phyloP scores from a whole-genome alignment of 2,113 vertebrate genomes.

The Phocoena sinus region DNA sequence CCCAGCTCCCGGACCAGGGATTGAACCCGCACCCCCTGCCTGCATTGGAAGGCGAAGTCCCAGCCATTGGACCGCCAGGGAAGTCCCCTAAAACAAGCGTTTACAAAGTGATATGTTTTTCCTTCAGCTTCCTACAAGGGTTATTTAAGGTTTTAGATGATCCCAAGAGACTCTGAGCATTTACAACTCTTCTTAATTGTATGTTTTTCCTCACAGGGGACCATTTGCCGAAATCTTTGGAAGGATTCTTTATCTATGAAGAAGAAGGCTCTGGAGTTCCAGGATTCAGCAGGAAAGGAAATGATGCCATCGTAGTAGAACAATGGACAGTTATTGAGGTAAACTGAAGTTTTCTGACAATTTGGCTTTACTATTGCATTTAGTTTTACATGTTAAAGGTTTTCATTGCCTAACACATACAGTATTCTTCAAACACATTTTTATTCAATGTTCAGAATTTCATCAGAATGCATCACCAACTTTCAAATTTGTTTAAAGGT shows the following conservation, averaged over 20 bases:
- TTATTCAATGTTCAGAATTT: neutral
- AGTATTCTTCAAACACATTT: neutral
- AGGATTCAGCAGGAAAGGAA: conserved; percentile 82
- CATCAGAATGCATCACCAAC: neutral
- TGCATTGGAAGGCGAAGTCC: too few species aligned
- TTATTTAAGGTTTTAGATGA: neutral
- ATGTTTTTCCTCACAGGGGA: conserved; percentile 83
- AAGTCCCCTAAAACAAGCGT: neutral
- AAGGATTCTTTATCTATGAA: conserved; percentile 96
- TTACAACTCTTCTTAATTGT: neutral
- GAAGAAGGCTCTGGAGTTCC: conserved; percentile 83
- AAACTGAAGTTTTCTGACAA: conserved; percentile 44
- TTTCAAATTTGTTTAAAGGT: neutral
- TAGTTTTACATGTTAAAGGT: neutral
- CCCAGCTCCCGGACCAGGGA: too few species aligned
- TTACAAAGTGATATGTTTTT: neutral
- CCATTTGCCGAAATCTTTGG: conserved; percentile 89
- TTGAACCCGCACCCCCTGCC: too few species aligned
- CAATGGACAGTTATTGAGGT: conserved; percentile 99
- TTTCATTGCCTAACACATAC: neutral
- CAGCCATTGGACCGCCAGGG: too few species aligned
- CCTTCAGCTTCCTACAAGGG: neutral
- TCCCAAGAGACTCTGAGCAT: neutral
- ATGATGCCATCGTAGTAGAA: conserved; percentile 97
- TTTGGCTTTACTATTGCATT: conserved; percentile 32